Evolutionary conservation across 2,797 vertebrate genomes (phyloP), one percentile per base, ranked within the genome.

Genomic region (Rhodeus uyekii): DNA sequence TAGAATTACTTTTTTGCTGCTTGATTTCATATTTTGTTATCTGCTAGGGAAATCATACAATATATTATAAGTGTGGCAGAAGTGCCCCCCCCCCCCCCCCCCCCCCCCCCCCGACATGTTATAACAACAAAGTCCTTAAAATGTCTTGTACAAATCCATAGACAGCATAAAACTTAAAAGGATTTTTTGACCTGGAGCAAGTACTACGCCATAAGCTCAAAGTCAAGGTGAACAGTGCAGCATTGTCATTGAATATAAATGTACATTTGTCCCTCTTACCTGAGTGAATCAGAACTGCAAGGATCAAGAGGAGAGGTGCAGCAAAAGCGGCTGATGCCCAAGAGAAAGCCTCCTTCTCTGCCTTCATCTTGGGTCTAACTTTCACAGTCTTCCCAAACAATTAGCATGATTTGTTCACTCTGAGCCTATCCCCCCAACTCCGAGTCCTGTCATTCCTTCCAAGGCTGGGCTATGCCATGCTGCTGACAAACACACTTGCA

Each of bases 341-440:
- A 85, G 90, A 92, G 87, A 85, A 89, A 90, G 91, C 83, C 87
- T 90, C 90, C 88, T 84, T 94, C 91, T 93, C 94, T 93, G 94
- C 92, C 96, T 96, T 96, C 97, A 99, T 98, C 95, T 96, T 96
- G 92, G 94, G 93, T 95, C 90, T 93, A 87, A 91, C 89, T 90
- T 90, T 92, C 90, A 89, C 90, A 95, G 93, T 94, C 93, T 91
- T 90, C 93, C 89, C 90, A 89, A 91, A 93, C 92, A 90, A 95
- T 90, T 95, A 92, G 92, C 95, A 95, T 94, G 93, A 95, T 96
- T 95, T 94, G 92, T 93, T 92, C 92, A 93, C 94, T 93, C 95
- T 44, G 92, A 92, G 95, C 95, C 94, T 95, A 94, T 96, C 95
- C 90, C n/a, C 92, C 90, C 92, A 91, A 93, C 80, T 86, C 92